A percentile compares a stretch with the other conserved stretches of the same genome.
Evolutionary conservation across 2,888 invertebrate genomes (phyloP).

Genomic region (Caenorhabditis macrosperma): DNA sequence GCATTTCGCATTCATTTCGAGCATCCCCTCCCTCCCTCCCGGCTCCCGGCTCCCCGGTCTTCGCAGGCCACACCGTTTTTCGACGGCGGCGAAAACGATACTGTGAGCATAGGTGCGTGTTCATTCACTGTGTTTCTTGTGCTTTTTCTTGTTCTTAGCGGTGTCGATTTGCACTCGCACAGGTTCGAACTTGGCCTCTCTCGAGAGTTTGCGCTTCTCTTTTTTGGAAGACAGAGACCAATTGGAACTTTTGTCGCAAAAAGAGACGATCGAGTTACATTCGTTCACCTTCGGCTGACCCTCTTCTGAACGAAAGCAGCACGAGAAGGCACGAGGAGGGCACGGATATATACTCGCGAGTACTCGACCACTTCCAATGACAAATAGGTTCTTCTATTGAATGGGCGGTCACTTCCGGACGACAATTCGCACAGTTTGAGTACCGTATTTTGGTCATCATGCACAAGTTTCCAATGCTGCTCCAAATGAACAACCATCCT

Average conservation of each 20-base stretch:
- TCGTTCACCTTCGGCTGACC: background rate
- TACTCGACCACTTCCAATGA: background rate
- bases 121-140: constrained; percentile 29
- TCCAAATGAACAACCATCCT: too few relatives aligned
- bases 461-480: background rate
- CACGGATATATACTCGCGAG: background rate
- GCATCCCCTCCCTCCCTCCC: constrained; percentile 1
- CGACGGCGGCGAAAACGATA: constrained; percentile 29
- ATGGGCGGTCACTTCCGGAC: background rate
- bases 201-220: background rate
- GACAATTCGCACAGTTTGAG: background rate
- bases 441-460: background rate
- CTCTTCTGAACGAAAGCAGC: background rate
- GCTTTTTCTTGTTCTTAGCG: background rate
- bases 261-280: constrained; percentile 16
- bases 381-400: background rate
- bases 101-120: constrained; percentile 3
- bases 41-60: background rate
- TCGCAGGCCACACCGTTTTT: too few relatives aligned
- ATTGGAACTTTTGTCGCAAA: constrained; percentile 36
- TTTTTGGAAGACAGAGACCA: constrained; percentile 20
- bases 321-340: background rate
- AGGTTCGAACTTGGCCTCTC: constrained; percentile 26
- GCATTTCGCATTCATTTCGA: constrained; percentile 24
- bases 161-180: constrained; percentile 30